phyloP scores from a whole-genome alignment of 2,888 invertebrate species.

The Cephonodes hylas region DNA sequence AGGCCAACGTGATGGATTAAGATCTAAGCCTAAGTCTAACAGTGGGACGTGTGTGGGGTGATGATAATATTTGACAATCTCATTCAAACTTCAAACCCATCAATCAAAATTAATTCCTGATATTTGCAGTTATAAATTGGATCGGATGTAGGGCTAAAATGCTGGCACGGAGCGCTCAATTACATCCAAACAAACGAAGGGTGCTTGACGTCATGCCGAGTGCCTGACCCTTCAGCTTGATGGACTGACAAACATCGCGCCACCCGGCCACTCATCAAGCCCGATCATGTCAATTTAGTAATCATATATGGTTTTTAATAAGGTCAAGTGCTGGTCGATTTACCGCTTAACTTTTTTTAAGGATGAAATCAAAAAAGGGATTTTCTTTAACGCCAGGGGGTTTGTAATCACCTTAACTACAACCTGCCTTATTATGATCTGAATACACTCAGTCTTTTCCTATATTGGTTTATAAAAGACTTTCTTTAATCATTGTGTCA shows the following conservation, averaged over 20 bases:
- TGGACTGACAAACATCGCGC: background rate
- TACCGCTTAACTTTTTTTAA: no score
- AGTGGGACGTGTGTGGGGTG: no score
- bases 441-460: no score
- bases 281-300: background rate
- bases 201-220: background rate
- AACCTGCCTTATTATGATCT: no score
- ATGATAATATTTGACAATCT: no score
- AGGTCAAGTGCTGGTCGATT: background rate
- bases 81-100: background rate
- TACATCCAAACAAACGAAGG: background rate
- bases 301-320: background rate
- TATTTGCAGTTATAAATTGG: background rate
- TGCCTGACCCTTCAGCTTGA: background rate
- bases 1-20: no score
- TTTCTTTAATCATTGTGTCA: no score
- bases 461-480: no score
- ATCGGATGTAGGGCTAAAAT: background rate
- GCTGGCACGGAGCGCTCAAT: background rate
- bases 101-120: background rate
- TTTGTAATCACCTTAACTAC: no score
- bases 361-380: no score
- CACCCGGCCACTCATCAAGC: background rate
- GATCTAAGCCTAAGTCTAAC: no score
- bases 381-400: no score